Evolutionary conservation across 2,113 vertebrate genomes (phyloP).

Genomic region (Ptilonorhynchus violaceus): DNA sequence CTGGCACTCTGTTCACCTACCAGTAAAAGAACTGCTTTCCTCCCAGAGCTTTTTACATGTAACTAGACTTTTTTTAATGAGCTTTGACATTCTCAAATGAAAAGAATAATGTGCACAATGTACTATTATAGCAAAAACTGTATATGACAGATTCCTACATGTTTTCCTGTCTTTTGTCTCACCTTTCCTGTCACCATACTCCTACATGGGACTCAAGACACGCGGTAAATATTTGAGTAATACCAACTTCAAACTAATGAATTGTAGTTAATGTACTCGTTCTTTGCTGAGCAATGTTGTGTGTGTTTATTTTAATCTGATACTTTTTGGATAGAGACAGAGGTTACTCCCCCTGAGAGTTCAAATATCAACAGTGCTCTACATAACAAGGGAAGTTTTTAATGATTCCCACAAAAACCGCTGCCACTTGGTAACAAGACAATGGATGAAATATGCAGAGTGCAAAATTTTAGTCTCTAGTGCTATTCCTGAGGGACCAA

Average conservation of each 20-base stretch:
- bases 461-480: not conserved
- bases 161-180: constrained; percentile 11
- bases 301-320: not conserved
- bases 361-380: not conserved
- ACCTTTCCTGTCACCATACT: constrained; percentile 34
- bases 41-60: not conserved
- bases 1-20: not conserved
- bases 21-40: not conserved
- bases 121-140: not conserved
- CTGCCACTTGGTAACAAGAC: not conserved
- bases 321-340: not conserved
- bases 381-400: not conserved
- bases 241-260: not conserved
- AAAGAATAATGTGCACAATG: not conserved
- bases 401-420: not conserved
- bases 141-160: not conserved
- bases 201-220: not conserved
- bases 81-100: constrained; percentile 25
- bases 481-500: not conserved
- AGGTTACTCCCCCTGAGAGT: not conserved
- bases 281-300: not conserved
- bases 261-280: not conserved
- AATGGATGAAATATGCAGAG: not conserved
- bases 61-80: not conserved
- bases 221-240: not conserved